Percentiles rank a stretch among this genome's conserved stretches.
phyloP scores from a whole-genome alignment of 2,113 vertebrate species.

The Pseudopipra pipra region DNA sequence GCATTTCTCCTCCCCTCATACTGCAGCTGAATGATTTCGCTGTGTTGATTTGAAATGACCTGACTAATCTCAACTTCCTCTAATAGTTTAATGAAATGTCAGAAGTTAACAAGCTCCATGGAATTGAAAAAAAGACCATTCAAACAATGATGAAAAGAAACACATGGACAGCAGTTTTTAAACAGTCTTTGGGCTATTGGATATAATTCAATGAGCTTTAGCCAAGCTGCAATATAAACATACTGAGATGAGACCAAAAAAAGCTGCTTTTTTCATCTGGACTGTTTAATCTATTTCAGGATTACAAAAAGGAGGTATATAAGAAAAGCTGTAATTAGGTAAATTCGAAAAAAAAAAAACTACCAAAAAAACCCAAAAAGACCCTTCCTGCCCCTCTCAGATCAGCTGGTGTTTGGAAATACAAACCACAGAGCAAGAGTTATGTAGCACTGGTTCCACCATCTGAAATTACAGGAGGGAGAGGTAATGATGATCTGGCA shows the following conservation, averaged over 20 bases:
- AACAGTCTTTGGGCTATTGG: conserved; percentile 37
- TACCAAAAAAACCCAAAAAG: neutral
- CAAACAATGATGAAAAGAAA: conserved; percentile 65
- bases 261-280: neutral
- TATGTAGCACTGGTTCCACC: neutral
- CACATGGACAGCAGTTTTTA: conserved; percentile 60
- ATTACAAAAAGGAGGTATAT: neutral
- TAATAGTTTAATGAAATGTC: conserved; percentile 64
- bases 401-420: neutral
- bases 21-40: conserved; percentile 43
- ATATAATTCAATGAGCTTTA: conserved; percentile 52
- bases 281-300: neutral
- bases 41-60: conserved; percentile 57
- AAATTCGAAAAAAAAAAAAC: neutral
- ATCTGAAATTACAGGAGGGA: conserved; percentile 10
- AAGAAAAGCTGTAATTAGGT: neutral
- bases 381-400: neutral
- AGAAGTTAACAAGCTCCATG: conserved; percentile 22
- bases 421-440: neutral
- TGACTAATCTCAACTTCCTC: conserved; percentile 65
- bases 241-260: neutral
- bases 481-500: neutral
- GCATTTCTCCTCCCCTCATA: neutral
- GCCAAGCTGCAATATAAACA: conserved; percentile 39
- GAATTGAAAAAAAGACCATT: conserved; percentile 56